Evolutionary conservation across 2,888 invertebrate species (phyloP), one percentile per base, ranked within the genome.

Genomic region (Microdon myrmicae): DNA sequence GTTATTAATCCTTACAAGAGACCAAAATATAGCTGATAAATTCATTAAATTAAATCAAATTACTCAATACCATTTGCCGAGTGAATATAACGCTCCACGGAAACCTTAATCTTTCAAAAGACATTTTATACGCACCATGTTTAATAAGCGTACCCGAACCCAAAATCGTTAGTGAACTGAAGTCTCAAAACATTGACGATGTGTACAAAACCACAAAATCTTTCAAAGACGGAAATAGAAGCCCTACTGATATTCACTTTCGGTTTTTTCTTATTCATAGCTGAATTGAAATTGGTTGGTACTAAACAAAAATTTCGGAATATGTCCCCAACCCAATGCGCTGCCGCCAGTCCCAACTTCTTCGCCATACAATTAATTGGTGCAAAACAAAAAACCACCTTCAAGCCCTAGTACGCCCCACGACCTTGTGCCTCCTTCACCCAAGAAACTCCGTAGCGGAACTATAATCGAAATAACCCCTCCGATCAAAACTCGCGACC

Each of bases 161-260:
- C 3, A 43, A 51, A 51, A 51, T 51, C 3, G 5, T 51, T n/a
- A 22, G 16, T 5, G 43, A 51, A 43, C 41, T 51, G 2, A 41
- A 16, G n/a, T 17, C 12, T 7, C 34, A 34, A 41, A 25, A 32
- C 12, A 26, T 41, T 8, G 41, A 20, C 4, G 41, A 35, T 9
- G 35, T 51, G 2, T 51, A 29, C 7, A 43, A 51, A 43, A 43
- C 35, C 13, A 51, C 34, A 1, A 43, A 51, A 35, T 7, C n/a
- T n/a, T n/a, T 20, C 0, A 3, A 17, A 19, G 32, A 49, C 2
- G 7, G 12, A 2, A 17, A 22, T 25, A 32, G 13, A 19, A 8
- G 2, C 0, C 14, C 39, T 1, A 37, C 44, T 44, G 53, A 31
- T 44, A 9, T 34, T 51, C 13, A 41, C 34, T 1, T 51, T 43